A percentile compares a stretch with the other conserved stretches of the same genome.
Evolutionary conservation across 1,140 invertebrate genomes (phyloP).

Genomic region (Drosophila ananassae): DNA sequence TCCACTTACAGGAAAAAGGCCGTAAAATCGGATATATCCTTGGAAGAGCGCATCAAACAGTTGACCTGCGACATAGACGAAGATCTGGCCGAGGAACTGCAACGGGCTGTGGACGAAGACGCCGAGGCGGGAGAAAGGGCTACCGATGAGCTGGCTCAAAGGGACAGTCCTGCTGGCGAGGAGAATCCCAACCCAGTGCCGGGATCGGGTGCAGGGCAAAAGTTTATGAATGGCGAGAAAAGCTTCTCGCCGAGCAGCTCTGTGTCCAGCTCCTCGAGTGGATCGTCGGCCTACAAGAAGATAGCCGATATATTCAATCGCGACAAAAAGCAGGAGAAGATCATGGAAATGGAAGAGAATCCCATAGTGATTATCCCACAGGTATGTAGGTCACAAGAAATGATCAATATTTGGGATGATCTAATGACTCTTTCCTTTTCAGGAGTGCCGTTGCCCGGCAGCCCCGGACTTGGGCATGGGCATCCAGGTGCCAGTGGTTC

Average conservation of each 20-base stretch:
- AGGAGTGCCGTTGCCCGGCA: slow-evolving; percentile 83
- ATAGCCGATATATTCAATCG: slow-evolving; percentile 88
- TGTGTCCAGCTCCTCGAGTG: slow-evolving; percentile 85
- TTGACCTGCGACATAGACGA: slow-evolving; percentile 92
- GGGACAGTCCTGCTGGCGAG: slow-evolving; percentile 86
- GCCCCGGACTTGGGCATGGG: slow-evolving; percentile 87
- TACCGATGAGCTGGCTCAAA: slow-evolving; percentile 73
- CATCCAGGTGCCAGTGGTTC: slow-evolving; percentile 81
- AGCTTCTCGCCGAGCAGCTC: slow-evolving; percentile 86
- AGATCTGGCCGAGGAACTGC: slow-evolving; percentile 65
- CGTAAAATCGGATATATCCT: slow-evolving; percentile 87
- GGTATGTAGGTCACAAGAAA: slow-evolving; percentile 38
- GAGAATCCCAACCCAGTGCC: slow-evolving; percentile 83
- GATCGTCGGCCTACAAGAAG: slow-evolving; percentile 88
- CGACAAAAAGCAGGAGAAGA: slow-evolving; percentile 84
- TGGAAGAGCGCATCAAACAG: slow-evolving; percentile 92
- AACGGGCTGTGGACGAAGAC: slow-evolving; percentile 54
- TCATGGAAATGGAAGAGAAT: slow-evolving; percentile 83
- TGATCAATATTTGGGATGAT: not conserved
- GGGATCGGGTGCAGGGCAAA: slow-evolving; percentile 65
- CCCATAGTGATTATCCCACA: slow-evolving; percentile 84
- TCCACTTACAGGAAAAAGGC: slow-evolving; percentile 83
- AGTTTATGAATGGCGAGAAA: slow-evolving; percentile 83
- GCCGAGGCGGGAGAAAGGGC: slow-evolving; percentile 51
- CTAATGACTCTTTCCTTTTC: not conserved